Evolutionary conservation across 2,113 vertebrate species (phyloP), one percentile per base, ranked within the genome.

Genomic region (Benitochromis conjunctus): DNA sequence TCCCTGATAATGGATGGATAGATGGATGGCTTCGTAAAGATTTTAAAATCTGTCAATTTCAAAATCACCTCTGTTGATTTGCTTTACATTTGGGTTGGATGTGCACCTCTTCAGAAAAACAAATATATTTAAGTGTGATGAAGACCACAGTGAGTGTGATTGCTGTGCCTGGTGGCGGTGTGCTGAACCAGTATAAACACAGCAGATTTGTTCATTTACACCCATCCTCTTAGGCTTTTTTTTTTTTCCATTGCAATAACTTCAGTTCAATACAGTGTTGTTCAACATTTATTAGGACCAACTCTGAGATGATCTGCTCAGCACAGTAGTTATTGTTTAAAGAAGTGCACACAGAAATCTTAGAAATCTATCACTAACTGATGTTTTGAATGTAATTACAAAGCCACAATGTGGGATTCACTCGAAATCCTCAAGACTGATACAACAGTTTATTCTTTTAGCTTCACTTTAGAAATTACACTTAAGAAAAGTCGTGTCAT

Each of bases 101-200:
- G 58, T 62, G 29, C 58, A 62, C 58, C 58, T 62, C 18, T 62
- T 36, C 58, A 62, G 58, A 62, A 62, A 62, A 11, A 62, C 19
- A 36, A 62, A 2, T 34, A 4, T 34, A 29, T 36, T 16, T 62
- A 62, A 34, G 29, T 3, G 0, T 62, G 58, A 34, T 62, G 58
- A 19, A 62, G 58, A 62, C 18, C 31, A 62, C 58, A 62, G 31
- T 62, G 31, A 31, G 18, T 62, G 18, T 31, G 57, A 60, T 0
- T 60, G 57, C 57, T 60, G 57, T 62, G 58, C 31, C 31, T 62
- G 58, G 58, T 34, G 31, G 57, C 57, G 19, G 29, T 62, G 58
- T n/a, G 31, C 58, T 62, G 3, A 31, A 5, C 57, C 57, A 31
- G 14, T 1, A 18, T 26, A 60, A 60, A 14, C 57, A 34, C 34